phyloP scores from a whole-genome alignment of 2,113 vertebrate species.

The Indri indri region DNA sequence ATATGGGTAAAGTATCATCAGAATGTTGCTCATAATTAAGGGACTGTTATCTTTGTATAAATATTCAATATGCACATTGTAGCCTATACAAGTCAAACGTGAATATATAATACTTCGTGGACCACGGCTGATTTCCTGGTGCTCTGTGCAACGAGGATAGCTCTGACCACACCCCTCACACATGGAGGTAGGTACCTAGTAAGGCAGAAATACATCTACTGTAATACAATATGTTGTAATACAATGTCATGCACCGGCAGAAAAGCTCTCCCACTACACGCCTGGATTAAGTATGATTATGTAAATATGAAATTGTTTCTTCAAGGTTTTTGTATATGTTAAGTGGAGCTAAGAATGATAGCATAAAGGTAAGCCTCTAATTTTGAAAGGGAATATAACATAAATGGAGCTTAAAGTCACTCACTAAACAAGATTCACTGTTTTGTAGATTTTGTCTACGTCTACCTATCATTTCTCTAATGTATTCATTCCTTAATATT shows the following conservation, averaged over 20 bases:
- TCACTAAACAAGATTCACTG: background rate
- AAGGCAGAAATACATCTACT: background rate
- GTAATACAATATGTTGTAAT: background rate
- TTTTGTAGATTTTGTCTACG: background rate
- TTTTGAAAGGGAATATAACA: background rate
- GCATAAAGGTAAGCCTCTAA: background rate
- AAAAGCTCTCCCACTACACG: background rate
- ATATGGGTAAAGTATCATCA: background rate
- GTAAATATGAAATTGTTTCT: background rate
- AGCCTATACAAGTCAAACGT: background rate
- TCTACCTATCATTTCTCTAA: background rate
- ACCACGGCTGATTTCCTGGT: background rate
- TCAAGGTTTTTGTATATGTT: background rate
- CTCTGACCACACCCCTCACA: background rate
- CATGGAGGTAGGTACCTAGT: background rate
- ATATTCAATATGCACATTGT: background rate
- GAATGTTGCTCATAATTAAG: background rate
- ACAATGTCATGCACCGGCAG: background rate
- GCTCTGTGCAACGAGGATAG: background rate
- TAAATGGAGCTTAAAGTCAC: background rate
- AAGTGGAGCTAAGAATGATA: background rate
- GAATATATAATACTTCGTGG: background rate
- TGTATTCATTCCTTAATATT: background rate
- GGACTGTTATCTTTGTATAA: background rate
- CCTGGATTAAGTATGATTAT: background rate